Evolutionary conservation across 64 coral and sea anemone species (phyloP).

Genomic region (Pachyseris speciosa): DNA sequence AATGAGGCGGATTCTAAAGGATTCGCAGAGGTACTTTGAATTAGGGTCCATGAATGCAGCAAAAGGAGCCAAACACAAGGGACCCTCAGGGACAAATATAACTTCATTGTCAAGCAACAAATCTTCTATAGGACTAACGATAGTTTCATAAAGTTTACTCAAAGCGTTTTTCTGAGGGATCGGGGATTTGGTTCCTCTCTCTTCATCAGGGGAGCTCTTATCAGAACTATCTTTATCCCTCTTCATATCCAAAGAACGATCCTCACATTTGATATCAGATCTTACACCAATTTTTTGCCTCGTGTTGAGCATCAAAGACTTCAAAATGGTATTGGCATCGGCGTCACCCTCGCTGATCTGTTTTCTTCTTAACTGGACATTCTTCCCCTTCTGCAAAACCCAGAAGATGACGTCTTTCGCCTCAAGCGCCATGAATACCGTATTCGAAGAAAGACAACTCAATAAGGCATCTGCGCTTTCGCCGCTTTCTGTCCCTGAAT

Average conservation of each 20-base stretch:
- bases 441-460: neutral
- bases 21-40: slow-evolving; percentile 2
- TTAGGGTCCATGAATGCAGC: neutral
- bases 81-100: slow-evolving; percentile 2
- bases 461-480: neutral
- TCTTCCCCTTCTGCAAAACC: neutral
- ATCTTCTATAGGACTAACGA: neutral
- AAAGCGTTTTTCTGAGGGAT: neutral
- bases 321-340: neutral
- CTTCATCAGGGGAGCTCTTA: neutral
- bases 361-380: neutral
- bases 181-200: neutral
- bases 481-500: neutral
- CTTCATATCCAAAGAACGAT: neutral
- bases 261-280: neutral
- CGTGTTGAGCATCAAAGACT: neutral
- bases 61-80: slow-evolving; percentile 21
- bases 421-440: neutral
- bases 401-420: neutral
- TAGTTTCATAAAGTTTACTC: neutral
- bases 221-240: neutral
- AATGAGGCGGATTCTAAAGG: neutral
- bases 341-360: neutral
- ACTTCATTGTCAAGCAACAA: neutral
- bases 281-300: neutral